These are phyloP conservation scores for Coptodon rendalli DNA, from an alignment of 2,113 vertebrate genomes.

Conservation along the genomic window DNA sequence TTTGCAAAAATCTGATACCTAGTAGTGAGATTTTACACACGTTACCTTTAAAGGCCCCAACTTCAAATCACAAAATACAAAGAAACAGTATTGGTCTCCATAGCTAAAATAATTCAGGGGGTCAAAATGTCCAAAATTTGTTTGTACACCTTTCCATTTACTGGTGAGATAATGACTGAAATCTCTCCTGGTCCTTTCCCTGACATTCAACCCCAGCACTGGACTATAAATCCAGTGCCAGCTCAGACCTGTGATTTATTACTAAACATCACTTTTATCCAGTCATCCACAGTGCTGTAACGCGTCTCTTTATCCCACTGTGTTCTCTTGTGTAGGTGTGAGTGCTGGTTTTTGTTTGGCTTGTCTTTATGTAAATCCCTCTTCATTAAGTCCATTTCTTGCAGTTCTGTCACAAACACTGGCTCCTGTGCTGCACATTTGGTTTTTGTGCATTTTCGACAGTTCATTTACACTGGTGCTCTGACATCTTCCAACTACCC, in stretches of 20 bases:
- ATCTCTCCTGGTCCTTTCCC: neutral
- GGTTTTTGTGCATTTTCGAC: neutral
- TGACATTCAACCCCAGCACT: neutral
- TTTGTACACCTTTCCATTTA: neutral
- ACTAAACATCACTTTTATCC: neutral
- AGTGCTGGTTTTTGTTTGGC: neutral
- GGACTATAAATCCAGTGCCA: neutral
- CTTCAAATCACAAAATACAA: neutral
- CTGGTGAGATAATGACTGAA: neutral
- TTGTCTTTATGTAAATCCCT: neutral
- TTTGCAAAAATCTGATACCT: neutral
- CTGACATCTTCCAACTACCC: neutral
- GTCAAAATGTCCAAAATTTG: neutral
- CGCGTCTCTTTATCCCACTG: neutral
- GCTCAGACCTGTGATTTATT: neutral
- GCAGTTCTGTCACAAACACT: neutral
- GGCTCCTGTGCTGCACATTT: neutral
- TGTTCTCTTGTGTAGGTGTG: neutral
- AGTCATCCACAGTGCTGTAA: neutral
- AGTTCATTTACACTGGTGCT: neutral
- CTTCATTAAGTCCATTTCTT: neutral
- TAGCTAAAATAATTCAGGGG: neutral
- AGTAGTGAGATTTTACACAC: neutral
- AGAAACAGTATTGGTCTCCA: neutral
- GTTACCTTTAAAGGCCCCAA: neutral